Evolutionary conservation across 2,888 invertebrate species (phyloP).

Genomic region (Hirudinaria manillensis): DNA sequence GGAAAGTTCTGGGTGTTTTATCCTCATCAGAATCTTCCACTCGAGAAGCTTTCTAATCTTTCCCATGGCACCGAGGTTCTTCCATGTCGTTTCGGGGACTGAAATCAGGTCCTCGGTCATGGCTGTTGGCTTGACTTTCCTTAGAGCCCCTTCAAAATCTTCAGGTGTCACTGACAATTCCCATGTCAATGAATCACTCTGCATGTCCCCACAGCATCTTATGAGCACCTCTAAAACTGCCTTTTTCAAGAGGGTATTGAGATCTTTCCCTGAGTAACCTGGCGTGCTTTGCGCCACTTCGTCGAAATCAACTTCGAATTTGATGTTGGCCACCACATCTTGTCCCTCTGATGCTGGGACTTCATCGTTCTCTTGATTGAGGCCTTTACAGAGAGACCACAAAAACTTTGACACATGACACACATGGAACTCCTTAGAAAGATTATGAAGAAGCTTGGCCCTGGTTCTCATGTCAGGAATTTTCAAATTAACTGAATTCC

Average conservation of each 20-base stretch:
- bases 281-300: not conserved
- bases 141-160: slow-evolving; percentile 21
- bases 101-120: slow-evolving; percentile 11
- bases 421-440: not conserved
- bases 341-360: no score
- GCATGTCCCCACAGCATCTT: not conserved
- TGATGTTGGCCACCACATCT: not conserved
- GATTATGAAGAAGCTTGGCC: not conserved
- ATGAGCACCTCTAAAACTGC: not conserved
- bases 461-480: not conserved
- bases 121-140: not conserved
- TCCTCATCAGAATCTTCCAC: slow-evolving; percentile 18
- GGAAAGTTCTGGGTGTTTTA: slow-evolving; percentile 18
- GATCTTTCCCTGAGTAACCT: not conserved
- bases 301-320: not conserved
- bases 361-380: no score
- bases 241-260: not conserved
- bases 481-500: not conserved
- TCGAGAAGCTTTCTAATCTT: not conserved
- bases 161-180: not conserved
- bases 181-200: not conserved
- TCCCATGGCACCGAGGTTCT: slow-evolving; percentile 16
- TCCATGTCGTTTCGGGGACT: slow-evolving; percentile 24
- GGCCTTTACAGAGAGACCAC: not conserved
- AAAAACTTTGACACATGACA: not conserved